Evolutionary conservation across 2,113 vertebrate species (phyloP).

Genomic region (Lipophrys pholis): DNA sequence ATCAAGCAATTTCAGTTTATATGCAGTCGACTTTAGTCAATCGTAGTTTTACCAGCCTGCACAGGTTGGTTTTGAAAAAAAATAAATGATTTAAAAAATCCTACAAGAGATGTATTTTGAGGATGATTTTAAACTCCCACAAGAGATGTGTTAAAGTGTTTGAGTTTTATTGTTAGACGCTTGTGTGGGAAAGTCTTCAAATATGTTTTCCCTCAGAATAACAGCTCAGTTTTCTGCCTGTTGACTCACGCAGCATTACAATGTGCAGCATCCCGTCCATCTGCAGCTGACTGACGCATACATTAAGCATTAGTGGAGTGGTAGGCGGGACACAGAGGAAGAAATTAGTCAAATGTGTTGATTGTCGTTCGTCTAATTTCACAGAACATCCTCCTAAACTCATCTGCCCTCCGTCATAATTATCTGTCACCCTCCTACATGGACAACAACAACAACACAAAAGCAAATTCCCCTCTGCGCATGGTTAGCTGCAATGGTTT

Average conservation of each 20-base stretch:
- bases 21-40: slow-evolving; percentile 70
- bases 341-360: slow-evolving; percentile 70
- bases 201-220: slow-evolving; percentile 46
- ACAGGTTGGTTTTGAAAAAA: slow-evolving; percentile 72
- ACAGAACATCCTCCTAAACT: slow-evolving; percentile 55
- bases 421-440: slow-evolving; percentile 69
- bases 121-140: slow-evolving; percentile 66
- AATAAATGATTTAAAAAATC: slow-evolving; percentile 50
- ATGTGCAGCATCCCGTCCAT: slow-evolving; percentile 35
- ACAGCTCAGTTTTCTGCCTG: slow-evolving; percentile 25
- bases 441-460: slow-evolving; percentile 48
- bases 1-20: slow-evolving; percentile 80
- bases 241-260: slow-evolving; percentile 32
- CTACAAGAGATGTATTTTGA: slow-evolving; percentile 68
- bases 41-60: slow-evolving; percentile 71
- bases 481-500: slow-evolving; percentile 59
- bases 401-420: slow-evolving; percentile 61
- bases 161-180: slow-evolving; percentile 72
- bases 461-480: slow-evolving; percentile 58
- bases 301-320: slow-evolving; percentile 30
- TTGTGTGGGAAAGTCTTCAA: slow-evolving; percentile 69
- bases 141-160: slow-evolving; percentile 68
- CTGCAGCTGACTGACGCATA: slow-evolving; percentile 45
- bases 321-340: slow-evolving; percentile 65
- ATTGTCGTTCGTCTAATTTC: slow-evolving; percentile 66